Conservation (phyloP, 2,797 vertebrate species). For the Momotus momota region DNA sequence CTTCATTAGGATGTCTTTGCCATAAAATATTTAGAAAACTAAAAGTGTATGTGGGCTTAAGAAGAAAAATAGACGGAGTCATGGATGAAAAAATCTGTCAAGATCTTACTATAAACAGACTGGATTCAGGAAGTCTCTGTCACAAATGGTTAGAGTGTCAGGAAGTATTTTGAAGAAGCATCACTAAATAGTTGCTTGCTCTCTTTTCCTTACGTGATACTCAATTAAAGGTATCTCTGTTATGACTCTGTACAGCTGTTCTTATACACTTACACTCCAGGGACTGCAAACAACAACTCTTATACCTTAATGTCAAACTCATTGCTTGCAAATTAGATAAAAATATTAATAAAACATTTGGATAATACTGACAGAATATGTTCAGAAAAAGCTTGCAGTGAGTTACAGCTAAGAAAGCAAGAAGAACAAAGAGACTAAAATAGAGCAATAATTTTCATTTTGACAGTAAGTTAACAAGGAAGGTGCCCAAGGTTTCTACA, state of each 20-base stretch:
- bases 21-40: neutral
- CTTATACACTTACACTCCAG: neutral
- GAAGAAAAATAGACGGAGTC: neutral
- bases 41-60: neutral
- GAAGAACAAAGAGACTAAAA: neutral
- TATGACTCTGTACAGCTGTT: neutral
- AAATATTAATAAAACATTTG: neutral
- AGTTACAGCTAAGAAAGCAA: neutral
- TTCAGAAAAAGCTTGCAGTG: neutral
- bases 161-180: neutral
- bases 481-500: neutral
- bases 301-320: neutral
- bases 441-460: neutral
- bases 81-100: neutral
- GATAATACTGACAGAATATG: neutral
- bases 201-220: neutral
- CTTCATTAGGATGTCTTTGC: neutral
- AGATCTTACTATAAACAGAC: neutral
- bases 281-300: neutral
- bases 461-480: neutral
- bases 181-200: neutral
- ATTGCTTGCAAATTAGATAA: neutral
- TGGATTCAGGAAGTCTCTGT: neutral
- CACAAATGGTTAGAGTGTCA: neutral
- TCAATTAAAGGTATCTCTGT: neutral